phyloP scores from a whole-genome alignment of 2,113 vertebrate species.

The Aleadryas rufinucha region DNA sequence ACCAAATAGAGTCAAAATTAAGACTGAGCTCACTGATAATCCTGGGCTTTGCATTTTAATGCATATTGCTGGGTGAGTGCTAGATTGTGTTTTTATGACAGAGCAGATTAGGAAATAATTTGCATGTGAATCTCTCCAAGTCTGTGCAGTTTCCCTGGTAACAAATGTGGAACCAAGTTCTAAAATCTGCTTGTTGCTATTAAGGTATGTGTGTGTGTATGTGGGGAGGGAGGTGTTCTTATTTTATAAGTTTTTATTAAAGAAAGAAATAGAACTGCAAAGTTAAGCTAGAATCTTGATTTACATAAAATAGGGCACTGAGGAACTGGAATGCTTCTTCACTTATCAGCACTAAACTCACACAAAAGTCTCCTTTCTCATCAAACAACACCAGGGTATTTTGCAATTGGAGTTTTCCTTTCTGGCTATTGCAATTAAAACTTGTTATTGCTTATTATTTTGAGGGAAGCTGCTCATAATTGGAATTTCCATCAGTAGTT shows the following conservation, averaged over 20 bases:
- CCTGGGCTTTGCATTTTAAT: conserved; percentile 47
- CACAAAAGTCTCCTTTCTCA: not conserved
- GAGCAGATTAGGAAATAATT: conserved; percentile 40
- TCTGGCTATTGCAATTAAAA: not conserved
- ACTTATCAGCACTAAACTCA: not conserved
- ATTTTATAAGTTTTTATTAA: not conserved
- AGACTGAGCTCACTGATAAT: not conserved
- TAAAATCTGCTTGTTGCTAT: not conserved
- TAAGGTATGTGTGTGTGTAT: not conserved
- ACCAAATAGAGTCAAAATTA: not conserved
- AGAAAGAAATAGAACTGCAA: not conserved
- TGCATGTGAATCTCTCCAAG: conserved; percentile 18
- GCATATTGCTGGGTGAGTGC: not conserved
- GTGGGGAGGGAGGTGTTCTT: not conserved
- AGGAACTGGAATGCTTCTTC: not conserved
- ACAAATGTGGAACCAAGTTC: conserved; percentile 18
- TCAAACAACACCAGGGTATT: not conserved
- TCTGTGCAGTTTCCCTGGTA: conserved; percentile 39
- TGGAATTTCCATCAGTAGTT: not conserved
- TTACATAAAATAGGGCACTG: not conserved
- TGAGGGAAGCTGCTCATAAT: not conserved
- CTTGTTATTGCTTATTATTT: not conserved
- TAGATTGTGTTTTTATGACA: conserved; percentile 33
- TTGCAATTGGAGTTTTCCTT: not conserved
- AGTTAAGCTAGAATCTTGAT: not conserved